Evolutionary conservation across 1,140 invertebrate species (phyloP), one percentile per base, ranked within the genome.

Genomic region (Calephelis nemesis): DNA sequence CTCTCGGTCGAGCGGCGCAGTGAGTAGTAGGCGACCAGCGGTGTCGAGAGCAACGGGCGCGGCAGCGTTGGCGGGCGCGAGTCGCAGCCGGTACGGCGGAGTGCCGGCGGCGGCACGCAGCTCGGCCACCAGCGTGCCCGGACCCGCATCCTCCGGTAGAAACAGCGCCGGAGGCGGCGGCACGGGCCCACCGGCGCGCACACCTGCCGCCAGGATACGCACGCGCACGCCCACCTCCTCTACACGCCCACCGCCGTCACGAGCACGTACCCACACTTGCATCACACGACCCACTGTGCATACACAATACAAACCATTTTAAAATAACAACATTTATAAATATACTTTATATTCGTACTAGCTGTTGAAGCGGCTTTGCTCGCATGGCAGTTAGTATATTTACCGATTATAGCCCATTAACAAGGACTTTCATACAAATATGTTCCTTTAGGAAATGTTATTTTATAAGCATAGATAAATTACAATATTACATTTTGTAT

Each of bases 211-310:
- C 92, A 97, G 96, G 63, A 98, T 93, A 75, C 95, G 93, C 86
- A 77, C 74, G 97, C 95, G 67, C 94, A 93, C 0, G 94, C 83
- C 48, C 93, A 93, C 92, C 97, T 95, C 65, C 98, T 93, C 75
- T 95, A 93, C 66, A 98, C 94, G 71, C 95, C 92, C 91, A 19
- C 97, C 97, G 75, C 93, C 93, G 89, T 99, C 97, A 66, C 94
- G 94, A 6, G 97, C 98, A 65, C 96, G 94, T 40, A 98, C 95
- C 92, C 98, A 98, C 78, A 98, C 95, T 92, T 98, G 97, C 84
- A 97, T 96, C 10, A 96, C 93, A 91, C 97, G 94, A 76, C 95
- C 95, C 84, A 95, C 96, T 97, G 90, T 67, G 93, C 71, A 72
- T 67, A 45, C 15, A 48, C 49, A 50, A n/a, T 50, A 13, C 5